Percentiles rank a stretch among this genome's conserved stretches.
phyloP scores from a whole-genome alignment of 1,140 invertebrate genomes.

The Drosophila pseudoananassae region DNA sequence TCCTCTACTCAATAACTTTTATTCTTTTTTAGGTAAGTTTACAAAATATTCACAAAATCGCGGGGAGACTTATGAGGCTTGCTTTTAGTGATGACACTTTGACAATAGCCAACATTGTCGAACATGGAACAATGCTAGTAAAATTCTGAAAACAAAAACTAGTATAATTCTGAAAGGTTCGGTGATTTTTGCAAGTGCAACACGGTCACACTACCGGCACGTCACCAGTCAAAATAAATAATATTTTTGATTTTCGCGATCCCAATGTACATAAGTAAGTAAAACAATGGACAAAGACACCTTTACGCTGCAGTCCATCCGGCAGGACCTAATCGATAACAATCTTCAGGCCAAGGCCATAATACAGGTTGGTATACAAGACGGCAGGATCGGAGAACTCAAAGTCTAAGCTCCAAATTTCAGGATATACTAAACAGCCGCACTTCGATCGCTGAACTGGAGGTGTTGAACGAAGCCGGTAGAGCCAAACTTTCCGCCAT shows the following conservation, averaged over 20 bases:
- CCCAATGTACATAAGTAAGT: neutral
- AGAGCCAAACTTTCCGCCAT: slow-evolving; percentile 88
- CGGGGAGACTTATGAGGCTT: neutral
- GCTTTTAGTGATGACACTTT: neutral
- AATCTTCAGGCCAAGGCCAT: slow-evolving; percentile 90
- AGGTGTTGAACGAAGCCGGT: slow-evolving; percentile 90
- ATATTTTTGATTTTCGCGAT: slow-evolving; percentile 8
- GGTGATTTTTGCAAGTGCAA: neutral
- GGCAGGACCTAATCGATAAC: slow-evolving; percentile 88
- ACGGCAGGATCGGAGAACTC: neutral
- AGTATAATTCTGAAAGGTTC: no score
- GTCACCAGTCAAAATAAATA: slow-evolving; percentile 27
- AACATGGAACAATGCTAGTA: no score
- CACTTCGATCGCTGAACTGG: slow-evolving; percentile 88
- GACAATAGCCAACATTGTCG: neutral
- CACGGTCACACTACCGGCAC: slow-evolving; percentile 15
- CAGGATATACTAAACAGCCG: slow-evolving; percentile 89
- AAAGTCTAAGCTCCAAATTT: slow-evolving; percentile 26
- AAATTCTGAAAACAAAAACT: no score
- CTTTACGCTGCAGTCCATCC: slow-evolving; percentile 72
- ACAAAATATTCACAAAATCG: neutral
- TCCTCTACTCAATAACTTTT: neutral
- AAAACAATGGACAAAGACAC: slow-evolving; percentile 63
- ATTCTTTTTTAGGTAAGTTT: neutral
- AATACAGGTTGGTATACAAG: slow-evolving; percentile 87